Conservation (phyloP, 2,888 invertebrate species). For the Melanophora roralis region DNA sequence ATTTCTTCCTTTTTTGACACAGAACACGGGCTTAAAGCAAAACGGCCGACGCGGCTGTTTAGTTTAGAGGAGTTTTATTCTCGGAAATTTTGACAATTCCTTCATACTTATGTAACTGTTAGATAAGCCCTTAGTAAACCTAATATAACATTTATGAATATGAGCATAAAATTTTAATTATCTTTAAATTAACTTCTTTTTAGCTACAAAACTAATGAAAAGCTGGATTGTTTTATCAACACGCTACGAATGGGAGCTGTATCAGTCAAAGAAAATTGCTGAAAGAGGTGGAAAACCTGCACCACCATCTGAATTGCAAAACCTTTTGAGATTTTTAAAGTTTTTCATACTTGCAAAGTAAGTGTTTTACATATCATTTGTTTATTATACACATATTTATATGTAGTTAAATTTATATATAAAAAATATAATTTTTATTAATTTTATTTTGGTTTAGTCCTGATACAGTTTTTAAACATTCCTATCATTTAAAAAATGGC, state of each 20-base stretch:
- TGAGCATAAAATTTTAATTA: no score
- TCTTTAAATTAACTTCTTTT: no score
- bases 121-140: no score
- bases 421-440: background rate
- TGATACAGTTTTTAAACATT: constrained; percentile 68
- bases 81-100: no score
- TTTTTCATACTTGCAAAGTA: constrained; percentile 64
- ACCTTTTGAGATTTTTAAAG: constrained; percentile 64
- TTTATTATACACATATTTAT: no score
- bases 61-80: no score
- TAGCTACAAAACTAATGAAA: constrained; percentile 72
- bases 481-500: constrained; percentile 61
- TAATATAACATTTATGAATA: no score
- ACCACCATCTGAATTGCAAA: constrained; percentile 52
- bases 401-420: no score
- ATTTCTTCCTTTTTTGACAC: no score
- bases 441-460: constrained; percentile 49
- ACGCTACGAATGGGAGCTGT: constrained; percentile 72
- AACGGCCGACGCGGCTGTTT: no score
- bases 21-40: no score
- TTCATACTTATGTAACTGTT: no score
- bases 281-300: background rate
- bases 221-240: constrained; percentile 69
- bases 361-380: background rate
- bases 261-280: background rate